Percentiles rank a stretch among this genome's conserved stretches.
Conservation (phyloP, 2,797 vertebrate genomes). For the Pteropus rufus region DNA sequence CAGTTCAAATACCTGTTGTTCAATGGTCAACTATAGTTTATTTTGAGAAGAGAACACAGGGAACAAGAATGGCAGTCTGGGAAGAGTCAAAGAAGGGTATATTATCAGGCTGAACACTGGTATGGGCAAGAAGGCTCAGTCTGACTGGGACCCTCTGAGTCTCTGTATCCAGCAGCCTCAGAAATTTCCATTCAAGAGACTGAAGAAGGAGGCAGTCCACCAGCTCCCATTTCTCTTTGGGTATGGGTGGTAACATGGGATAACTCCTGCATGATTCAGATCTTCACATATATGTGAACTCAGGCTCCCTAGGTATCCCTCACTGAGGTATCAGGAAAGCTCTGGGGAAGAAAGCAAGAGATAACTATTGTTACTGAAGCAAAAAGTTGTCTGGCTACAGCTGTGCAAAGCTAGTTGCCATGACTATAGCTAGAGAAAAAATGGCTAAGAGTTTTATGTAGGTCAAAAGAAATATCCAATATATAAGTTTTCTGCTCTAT, state of each 20-base stretch:
- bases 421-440: not conserved
- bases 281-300: not conserved
- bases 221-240: not conserved
- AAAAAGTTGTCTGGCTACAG: not conserved
- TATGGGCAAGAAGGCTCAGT: not conserved
- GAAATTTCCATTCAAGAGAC: not conserved
- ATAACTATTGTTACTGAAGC: not conserved
- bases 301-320: not conserved
- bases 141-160: not conserved
- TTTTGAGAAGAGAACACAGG: not conserved
- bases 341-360: not conserved
- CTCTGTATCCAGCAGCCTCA: not conserved
- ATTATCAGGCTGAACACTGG: no score
- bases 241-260: not conserved
- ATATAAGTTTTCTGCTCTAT: not conserved
- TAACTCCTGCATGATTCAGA: not conserved
- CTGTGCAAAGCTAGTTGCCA: not conserved
- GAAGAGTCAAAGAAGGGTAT: not conserved
- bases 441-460: not conserved
- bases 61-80: not conserved
- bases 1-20: not conserved
- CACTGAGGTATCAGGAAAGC: not conserved
- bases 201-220: not conserved
- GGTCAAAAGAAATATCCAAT: not conserved
- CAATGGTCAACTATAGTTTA: not conserved